Evolutionary conservation across 2,113 vertebrate species (phyloP).

Genomic region (Ascaphus truei): DNA sequence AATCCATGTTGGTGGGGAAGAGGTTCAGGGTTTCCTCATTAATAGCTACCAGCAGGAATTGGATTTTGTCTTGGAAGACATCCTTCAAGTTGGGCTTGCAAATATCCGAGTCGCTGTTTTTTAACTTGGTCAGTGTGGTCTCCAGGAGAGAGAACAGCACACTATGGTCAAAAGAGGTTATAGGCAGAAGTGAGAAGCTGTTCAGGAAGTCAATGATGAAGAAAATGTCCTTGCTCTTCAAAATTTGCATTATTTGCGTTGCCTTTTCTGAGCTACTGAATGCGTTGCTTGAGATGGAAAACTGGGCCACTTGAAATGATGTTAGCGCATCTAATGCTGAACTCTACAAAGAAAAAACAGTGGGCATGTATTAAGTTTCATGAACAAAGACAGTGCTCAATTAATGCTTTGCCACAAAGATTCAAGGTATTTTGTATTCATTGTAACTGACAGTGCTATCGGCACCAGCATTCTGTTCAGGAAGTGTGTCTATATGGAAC

Average conservation of each 20-base stretch:
- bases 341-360: slow-evolving; percentile 12
- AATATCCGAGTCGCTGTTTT: slow-evolving; percentile 11
- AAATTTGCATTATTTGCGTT: neutral
- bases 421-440: too few relatives aligned
- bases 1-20: slow-evolving; percentile 34
- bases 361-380: too few relatives aligned
- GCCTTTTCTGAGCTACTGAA: slow-evolving; percentile 15
- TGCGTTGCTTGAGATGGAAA: neutral
- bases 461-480: too few relatives aligned
- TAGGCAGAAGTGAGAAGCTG: neutral
- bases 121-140: slow-evolving; percentile 16
- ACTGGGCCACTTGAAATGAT: slow-evolving; percentile 33
- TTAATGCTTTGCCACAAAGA: too few relatives aligned
- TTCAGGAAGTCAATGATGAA: slow-evolving; percentile 24
- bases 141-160: slow-evolving; percentile 23
- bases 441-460: too few relatives aligned
- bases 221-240: neutral
- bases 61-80: slow-evolving; percentile 39
- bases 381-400: too few relatives aligned
- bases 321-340: slow-evolving; percentile 29
- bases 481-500: too few relatives aligned
- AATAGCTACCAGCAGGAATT: neutral
- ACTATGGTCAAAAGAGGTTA: neutral
- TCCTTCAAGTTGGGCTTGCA: slow-evolving; percentile 37
- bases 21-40: slow-evolving; percentile 17